These are phyloP conservation scores for Adrianichthys oophorus DNA, from an alignment of 2,797 vertebrate genomes.

Conservation along the genomic window DNA sequence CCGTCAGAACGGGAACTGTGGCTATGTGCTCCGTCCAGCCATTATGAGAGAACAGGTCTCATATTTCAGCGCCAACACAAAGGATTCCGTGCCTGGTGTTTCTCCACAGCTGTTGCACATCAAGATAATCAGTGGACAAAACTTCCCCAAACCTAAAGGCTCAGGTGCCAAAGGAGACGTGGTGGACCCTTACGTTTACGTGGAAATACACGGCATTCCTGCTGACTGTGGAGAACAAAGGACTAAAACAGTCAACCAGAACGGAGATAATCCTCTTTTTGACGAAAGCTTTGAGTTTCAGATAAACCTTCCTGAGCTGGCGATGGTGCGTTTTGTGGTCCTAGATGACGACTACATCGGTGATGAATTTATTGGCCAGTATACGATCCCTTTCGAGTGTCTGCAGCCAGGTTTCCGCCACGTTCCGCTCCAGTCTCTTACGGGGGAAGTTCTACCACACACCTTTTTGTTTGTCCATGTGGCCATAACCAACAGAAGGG, in stretches of 20 bases:
- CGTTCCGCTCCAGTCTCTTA: constrained; percentile 92
- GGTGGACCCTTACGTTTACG: constrained; percentile 95
- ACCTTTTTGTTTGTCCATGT: constrained; percentile 95
- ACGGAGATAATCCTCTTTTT: constrained; percentile 95
- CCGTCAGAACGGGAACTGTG: constrained; percentile 95
- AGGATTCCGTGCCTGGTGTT: constrained; percentile 96
- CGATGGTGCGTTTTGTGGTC: constrained; percentile 97
- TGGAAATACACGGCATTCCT: constrained; percentile 97
- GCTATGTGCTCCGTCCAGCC: constrained; percentile 92
- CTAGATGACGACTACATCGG: constrained; percentile 98
- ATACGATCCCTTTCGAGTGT: constrained; percentile 98
- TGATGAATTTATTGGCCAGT: constrained; percentile 96
- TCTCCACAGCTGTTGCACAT: constrained; percentile 97
- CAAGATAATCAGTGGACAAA: constrained; percentile 98
- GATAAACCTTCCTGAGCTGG: constrained; percentile 95
- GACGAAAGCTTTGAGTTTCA: constrained; percentile 99
- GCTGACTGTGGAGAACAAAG: constrained; percentile 96
- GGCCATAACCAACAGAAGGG: constrained; percentile 96
- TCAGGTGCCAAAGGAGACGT: constrained; percentile 97
- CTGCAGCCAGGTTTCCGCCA: constrained; percentile 97
- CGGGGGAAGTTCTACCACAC: constrained; percentile 89
- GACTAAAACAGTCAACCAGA: constrained; percentile 96
- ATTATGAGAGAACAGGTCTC: constrained; percentile 98
- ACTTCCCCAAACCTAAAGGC: constrained; percentile 98
- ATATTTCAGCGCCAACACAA: constrained; percentile 98